These are phyloP conservation scores for Trematomus loennbergii DNA, from an alignment of 2,113 vertebrate genomes.

Conservation along the genomic window DNA sequence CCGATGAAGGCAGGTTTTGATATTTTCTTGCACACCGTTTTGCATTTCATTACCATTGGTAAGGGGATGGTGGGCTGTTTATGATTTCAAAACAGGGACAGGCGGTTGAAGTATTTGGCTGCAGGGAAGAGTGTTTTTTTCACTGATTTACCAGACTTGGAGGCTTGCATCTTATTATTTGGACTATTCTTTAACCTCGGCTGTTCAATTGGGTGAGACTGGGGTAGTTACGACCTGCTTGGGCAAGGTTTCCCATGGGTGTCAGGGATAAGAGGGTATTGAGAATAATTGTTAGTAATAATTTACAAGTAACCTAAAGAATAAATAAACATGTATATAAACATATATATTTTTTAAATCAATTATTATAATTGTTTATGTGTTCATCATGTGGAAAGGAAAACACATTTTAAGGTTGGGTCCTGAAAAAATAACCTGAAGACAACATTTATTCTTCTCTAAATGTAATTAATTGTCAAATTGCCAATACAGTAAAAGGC, in stretches of 20 bases:
- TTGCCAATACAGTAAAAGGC: neutral
- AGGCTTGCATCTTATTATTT: constrained; percentile 84
- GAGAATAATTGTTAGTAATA: constrained; percentile 11
- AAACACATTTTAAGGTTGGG: neutral
- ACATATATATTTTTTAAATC: neutral
- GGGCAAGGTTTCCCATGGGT: constrained; percentile 66
- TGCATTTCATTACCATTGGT: constrained; percentile 80
- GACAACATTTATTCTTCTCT: neutral
- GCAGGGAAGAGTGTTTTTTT: constrained; percentile 79
- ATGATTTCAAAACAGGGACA: constrained; percentile 82
- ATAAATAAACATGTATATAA: neutral
- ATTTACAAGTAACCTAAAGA: constrained; percentile 1
- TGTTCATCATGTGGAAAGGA: neutral
- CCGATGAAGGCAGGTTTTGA: constrained; percentile 65
- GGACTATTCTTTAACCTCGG: constrained; percentile 85
- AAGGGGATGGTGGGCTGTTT: constrained; percentile 69
- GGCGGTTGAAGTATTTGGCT: constrained; percentile 81
- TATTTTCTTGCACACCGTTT: constrained; percentile 76
- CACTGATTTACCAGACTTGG: constrained; percentile 84
- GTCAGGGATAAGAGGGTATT: constrained; percentile 29
- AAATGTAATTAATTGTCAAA: constrained; percentile 1
- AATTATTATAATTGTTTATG: neutral
- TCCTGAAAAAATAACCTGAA: neutral
- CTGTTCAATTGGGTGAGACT: constrained; percentile 83
- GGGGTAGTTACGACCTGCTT: constrained; percentile 70